Conservation (phyloP, 2,113 vertebrate species). For the Corythaixoides concolor region DNA sequence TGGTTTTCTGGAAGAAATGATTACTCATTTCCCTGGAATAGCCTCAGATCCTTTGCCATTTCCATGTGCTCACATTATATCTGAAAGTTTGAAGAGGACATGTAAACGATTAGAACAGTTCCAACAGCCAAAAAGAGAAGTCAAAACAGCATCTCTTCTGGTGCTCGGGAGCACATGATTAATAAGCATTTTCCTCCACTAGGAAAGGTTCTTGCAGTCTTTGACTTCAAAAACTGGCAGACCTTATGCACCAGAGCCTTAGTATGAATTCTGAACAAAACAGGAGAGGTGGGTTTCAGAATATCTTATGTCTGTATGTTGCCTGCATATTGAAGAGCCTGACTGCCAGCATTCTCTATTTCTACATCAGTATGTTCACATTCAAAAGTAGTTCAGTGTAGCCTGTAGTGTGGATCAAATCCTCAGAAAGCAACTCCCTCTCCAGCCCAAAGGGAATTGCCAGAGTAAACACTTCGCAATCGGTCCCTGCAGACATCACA, state of each 20-base stretch:
- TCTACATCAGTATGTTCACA: not conserved
- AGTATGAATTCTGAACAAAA: slow-evolving; percentile 10
- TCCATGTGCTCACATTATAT: not conserved
- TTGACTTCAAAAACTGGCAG: slow-evolving; percentile 12
- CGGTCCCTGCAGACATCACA: not conserved
- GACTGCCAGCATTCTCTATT: not conserved
- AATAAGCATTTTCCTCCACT: slow-evolving; percentile 23
- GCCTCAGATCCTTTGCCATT: slow-evolving; percentile 40
- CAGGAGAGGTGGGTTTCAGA: not conserved
- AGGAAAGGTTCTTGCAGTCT: slow-evolving; percentile 31
- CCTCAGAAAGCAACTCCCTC: not conserved
- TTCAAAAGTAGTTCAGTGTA: not conserved
- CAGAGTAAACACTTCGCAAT: not conserved
- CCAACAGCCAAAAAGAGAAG: slow-evolving; percentile 3
- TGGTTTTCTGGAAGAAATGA: slow-evolving; percentile 16
- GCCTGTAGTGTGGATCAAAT: not conserved
- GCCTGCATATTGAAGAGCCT: not conserved
- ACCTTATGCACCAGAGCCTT: not conserved
- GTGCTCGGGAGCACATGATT: slow-evolving; percentile 32
- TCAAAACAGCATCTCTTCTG: slow-evolving; percentile 37
- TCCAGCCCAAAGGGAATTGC: not conserved
- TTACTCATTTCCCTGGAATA: slow-evolving; percentile 49
- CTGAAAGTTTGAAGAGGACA: slow-evolving; percentile 11
- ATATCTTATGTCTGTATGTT: not conserved
- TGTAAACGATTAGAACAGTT: slow-evolving; percentile 27